These are phyloP conservation scores for Myzus persicae DNA, from an alignment of 1,140 invertebrate genomes.

Conservation along the genomic window DNA sequence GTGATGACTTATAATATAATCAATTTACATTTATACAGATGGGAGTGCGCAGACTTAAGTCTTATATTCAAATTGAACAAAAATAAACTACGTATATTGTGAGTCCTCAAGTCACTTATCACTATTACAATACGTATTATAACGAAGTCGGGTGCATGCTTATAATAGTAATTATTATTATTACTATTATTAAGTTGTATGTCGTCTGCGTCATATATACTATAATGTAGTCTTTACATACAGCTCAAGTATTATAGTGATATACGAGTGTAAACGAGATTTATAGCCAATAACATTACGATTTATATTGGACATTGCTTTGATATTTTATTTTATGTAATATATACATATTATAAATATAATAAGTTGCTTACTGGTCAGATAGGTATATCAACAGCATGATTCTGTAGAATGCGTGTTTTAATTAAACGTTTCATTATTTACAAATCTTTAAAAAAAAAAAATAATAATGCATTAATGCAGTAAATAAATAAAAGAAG, in stretches of 20 bases:
- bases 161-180: background rate
- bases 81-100: background rate
- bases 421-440: slow-evolving; percentile 44
- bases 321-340: slow-evolving; percentile 49
- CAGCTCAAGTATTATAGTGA: background rate
- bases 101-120: background rate
- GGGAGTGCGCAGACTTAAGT: too few species aligned
- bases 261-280: slow-evolving; percentile 45
- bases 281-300: slow-evolving; percentile 52
- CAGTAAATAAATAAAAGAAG: slow-evolving; percentile 5
- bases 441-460: slow-evolving; percentile 1
- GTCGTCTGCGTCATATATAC: background rate
- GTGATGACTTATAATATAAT: too few species aligned
- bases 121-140: background rate
- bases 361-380: background rate
- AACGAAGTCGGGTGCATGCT: background rate
- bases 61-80: background rate
- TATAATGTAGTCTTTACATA: slow-evolving; percentile 19
- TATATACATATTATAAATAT: slow-evolving; percentile 29
- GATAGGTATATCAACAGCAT: background rate
- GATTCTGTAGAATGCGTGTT: slow-evolving; percentile 27
- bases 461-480: background rate
- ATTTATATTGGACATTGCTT: slow-evolving; percentile 48
- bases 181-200: slow-evolving; percentile 9
- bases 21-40: too few species aligned